Evolutionary conservation across 2,113 vertebrate genomes (phyloP), one percentile per base, ranked within the genome.

Genomic region (Sinocyclocheilus maitianheensis): DNA sequence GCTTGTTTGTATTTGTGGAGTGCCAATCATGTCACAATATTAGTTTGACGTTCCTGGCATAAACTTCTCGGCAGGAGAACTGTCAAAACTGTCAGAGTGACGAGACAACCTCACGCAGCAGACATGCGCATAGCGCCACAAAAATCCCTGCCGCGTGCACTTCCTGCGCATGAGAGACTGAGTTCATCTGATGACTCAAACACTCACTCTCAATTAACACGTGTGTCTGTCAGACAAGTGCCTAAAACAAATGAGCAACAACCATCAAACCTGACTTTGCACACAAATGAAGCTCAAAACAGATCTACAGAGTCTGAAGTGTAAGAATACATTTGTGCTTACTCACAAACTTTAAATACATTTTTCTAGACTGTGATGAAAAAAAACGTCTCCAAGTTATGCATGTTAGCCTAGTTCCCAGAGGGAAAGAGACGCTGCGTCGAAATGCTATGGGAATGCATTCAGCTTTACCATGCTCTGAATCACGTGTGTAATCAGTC

Each of bases 1-100:
- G 83, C 78, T 88, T 87, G 88, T 89, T 87, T 90, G 85, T 90
- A 88, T 90, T 89, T 86, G 84, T 75, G 83, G 84, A 83, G 85
- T 90, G 89, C 85, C 89, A 90, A 90, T 88, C 89, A 85, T 83
- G 30, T 74, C 46, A 12, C 83, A 85, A 77, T 79, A 79, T 83
- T 83, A 77, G 76, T 86, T 84, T 81, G 89, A 84, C 79, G 24
- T 81, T 72, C 81, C 81, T 65, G 65, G 77, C 18, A 87, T 88
- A 85, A 90, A 74, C 85, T 62, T 86, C 84, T 78, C 65, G 67
- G 69, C 86, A 79, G 89, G 84, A 43, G 62, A 84, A 58, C 87
- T 86, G 87, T 87, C 89, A 86, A 48, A 86, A 76, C 60, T 77
- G 87, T 82, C 87, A 88, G 58, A 71, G 48, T 82, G 84, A 90